Evolutionary conservation across 2,797 vertebrate genomes (phyloP).

Genomic region (Antrozous pallidus): DNA sequence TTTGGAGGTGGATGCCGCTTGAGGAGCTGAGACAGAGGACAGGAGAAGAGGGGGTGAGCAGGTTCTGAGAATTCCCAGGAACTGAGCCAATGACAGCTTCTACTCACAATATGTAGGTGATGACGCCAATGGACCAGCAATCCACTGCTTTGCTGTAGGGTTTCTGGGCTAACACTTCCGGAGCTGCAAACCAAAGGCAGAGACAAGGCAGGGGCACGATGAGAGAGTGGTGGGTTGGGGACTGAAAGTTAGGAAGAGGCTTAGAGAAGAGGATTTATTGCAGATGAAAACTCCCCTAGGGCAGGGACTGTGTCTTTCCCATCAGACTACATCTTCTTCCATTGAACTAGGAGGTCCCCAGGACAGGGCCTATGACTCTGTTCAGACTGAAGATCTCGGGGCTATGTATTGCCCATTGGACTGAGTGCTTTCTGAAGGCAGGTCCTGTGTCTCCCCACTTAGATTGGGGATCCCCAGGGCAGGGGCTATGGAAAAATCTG

Average conservation of each 20-base stretch:
- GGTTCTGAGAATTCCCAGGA: neutral
- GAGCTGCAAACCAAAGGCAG: conserved; percentile 84
- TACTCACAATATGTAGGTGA: conserved; percentile 97
- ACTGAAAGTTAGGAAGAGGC: neutral
- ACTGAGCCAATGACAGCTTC: neutral
- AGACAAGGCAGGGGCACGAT: conserved; percentile 29
- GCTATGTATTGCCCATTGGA: accelerated
- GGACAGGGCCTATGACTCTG: neutral
- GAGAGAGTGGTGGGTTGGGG: neutral
- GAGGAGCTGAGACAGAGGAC: neutral
- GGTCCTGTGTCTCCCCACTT: neutral
- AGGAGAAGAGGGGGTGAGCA: neutral
- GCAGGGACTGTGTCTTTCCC: neutral
- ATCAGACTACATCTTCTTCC: neutral
- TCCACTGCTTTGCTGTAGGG: conserved; percentile 97
- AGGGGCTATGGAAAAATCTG: neutral
- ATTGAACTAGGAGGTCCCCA: neutral
- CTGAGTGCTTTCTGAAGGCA: neutral
- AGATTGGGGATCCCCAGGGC: neutral
- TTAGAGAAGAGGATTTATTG: neutral
- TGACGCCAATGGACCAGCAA: conserved; percentile 98
- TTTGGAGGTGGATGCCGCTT: neutral
- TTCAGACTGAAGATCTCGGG: neutral
- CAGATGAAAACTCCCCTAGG: neutral
- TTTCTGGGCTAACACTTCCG: conserved; percentile 94